phyloP scores from a whole-genome alignment of 92 coral and sea anemone species.

The Pocillopora meandrina region DNA sequence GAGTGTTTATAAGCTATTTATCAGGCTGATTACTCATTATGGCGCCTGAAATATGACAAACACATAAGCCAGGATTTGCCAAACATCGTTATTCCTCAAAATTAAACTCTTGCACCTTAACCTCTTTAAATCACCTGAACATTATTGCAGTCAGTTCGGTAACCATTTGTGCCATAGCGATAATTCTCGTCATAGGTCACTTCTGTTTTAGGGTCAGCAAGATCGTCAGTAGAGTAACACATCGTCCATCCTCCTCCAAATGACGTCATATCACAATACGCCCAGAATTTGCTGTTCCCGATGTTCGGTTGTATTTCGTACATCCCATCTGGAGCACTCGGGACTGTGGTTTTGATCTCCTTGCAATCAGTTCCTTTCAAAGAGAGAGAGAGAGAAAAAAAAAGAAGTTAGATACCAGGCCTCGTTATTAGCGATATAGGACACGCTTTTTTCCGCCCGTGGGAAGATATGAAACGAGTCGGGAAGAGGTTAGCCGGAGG shows the following conservation, averaged over 20 bases:
- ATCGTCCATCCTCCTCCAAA: constrained; percentile 56
- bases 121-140: constrained; percentile 13
- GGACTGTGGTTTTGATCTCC: constrained; percentile 27
- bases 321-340: constrained; percentile 40
- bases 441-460: too few species aligned
- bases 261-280: constrained; percentile 60
- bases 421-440: too few species aligned
- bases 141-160: constrained; percentile 51
- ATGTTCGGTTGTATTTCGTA: constrained; percentile 35
- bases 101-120: too few species aligned
- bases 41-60: too few species aligned
- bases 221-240: constrained; percentile 52
- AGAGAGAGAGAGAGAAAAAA: too few species aligned
- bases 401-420: not conserved
- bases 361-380: constrained; percentile 30
- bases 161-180: constrained; percentile 45
- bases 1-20: too few species aligned
- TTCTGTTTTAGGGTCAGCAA: constrained; percentile 12
- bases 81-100: too few species aligned
- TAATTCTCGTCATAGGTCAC: constrained; percentile 32
- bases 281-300: constrained; percentile 18
- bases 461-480: too few species aligned
- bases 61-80: too few species aligned
- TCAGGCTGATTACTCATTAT: too few species aligned
- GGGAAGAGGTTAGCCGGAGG: too few species aligned